Percentiles rank a stretch among this genome's conserved stretches.
Conservation (phyloP, 2,888 invertebrate genomes). For the Mycalesis mineus region DNA sequence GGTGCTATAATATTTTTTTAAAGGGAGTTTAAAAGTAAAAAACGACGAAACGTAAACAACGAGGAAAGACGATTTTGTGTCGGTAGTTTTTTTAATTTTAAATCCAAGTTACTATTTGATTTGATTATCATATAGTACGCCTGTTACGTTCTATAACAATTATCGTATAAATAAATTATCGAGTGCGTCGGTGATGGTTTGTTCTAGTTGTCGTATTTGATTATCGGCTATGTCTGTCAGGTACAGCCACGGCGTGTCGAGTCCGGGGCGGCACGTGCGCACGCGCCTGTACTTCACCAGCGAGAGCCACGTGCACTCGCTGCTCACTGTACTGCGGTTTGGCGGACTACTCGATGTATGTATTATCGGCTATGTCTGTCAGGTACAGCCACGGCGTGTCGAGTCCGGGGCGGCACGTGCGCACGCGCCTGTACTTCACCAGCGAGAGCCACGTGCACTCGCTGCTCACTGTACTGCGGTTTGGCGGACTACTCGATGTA, state of each 20-base stretch:
- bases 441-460: conserved; percentile 99
- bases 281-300: conserved; percentile 99
- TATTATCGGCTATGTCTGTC: conserved; percentile 24
- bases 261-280: conserved; percentile 96
- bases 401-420: conserved; percentile 96
- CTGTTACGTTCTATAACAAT: too few relatives aligned
- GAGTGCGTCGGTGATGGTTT: too few relatives aligned
- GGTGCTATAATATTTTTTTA: too few relatives aligned
- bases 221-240: conserved; percentile 50
- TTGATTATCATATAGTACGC: too few relatives aligned
- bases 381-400: conserved; percentile 98
- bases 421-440: conserved; percentile 99
- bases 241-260: conserved; percentile 98
- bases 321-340: conserved; percentile 95
- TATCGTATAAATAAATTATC: too few relatives aligned
- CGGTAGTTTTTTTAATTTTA: too few relatives aligned
- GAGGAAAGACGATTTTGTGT: too few relatives aligned
- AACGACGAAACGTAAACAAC: too few relatives aligned
- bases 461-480: conserved; percentile 94
- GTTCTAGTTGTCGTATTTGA: not conserved
- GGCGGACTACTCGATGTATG: conserved; percentile 92
- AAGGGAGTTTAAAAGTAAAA: too few relatives aligned
- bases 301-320: conserved; percentile 98
- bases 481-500: conserved; percentile 93
- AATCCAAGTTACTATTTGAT: too few relatives aligned